Evolutionary conservation across 2,888 invertebrate species (phyloP).

Genomic region (Caradrina kadenii): DNA sequence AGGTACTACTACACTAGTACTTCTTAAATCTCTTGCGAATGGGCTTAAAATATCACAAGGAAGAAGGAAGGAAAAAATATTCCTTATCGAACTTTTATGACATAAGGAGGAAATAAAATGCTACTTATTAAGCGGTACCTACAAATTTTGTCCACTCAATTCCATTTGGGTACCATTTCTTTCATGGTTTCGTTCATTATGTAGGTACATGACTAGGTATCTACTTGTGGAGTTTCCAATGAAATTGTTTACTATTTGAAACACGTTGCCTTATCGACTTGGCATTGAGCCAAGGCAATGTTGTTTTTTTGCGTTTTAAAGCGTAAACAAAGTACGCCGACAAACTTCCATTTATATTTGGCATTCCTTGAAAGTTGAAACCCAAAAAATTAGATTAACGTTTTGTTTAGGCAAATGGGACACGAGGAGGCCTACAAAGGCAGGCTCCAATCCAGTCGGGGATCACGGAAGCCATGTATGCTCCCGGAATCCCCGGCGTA

Average conservation of each 20-base stretch:
- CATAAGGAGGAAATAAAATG: not conserved
- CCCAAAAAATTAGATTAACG: constrained; percentile 8
- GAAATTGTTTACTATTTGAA: constrained; percentile 41
- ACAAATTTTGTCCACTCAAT: too few relatives aligned
- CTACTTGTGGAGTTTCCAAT: constrained; percentile 12
- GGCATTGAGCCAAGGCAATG: constrained; percentile 33
- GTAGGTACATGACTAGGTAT: not conserved
- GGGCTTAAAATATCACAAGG: not conserved
- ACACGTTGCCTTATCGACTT: constrained; percentile 22
- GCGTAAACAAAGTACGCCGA: constrained; percentile 14
- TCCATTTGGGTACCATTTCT: too few relatives aligned
- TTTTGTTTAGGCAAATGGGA: not conserved
- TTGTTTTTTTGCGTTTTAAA: constrained; percentile 4
- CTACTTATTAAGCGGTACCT: not conserved
- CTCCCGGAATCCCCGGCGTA: too few relatives aligned
- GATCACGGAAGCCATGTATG: too few relatives aligned
- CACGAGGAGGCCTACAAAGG: too few relatives aligned
- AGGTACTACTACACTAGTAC: not conserved
- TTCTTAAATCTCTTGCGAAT: not conserved
- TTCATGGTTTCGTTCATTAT: not conserved
- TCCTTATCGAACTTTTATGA: not conserved
- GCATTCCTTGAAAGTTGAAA: not conserved
- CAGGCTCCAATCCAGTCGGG: too few relatives aligned
- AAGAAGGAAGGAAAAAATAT: not conserved
- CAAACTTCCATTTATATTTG: not conserved